These are phyloP conservation scores for Cherax destructor DNA, from an alignment of 1,140 invertebrate species.

Conservation along the genomic window DNA sequence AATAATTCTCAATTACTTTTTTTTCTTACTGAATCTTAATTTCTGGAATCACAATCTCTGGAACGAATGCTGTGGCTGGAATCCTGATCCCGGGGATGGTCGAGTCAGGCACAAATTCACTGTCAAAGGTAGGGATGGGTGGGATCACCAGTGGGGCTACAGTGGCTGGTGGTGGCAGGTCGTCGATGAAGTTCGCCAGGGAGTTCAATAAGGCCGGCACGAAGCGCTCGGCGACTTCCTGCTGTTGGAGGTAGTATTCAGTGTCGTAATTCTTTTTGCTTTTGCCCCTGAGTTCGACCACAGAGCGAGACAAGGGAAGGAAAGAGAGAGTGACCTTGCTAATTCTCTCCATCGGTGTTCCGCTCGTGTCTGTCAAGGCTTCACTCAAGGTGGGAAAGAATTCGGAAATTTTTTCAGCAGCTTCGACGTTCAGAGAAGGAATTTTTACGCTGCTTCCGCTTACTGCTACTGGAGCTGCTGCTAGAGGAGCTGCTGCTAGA, in stretches of 20 bases:
- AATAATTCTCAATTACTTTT: no score
- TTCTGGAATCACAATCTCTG: not conserved
- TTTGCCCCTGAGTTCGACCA: not conserved
- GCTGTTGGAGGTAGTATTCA: not conserved
- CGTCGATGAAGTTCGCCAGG: not conserved
- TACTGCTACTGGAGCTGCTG: not conserved
- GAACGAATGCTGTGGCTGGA: not conserved
- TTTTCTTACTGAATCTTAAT: not conserved
- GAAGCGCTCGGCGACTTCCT: not conserved
- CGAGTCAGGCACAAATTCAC: not conserved
- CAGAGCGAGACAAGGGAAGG: not conserved
- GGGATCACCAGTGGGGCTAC: not conserved
- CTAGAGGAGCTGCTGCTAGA: no score
- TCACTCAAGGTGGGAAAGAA: not conserved
- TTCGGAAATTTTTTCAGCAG: not conserved
- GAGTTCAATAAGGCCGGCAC: not conserved
- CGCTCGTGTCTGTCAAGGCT: not conserved
- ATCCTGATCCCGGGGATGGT: not conserved
- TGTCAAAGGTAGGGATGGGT: not conserved
- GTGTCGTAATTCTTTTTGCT: not conserved
- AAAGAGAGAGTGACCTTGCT: not conserved
- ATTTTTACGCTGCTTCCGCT: not conserved
- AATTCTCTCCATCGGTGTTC: not conserved
- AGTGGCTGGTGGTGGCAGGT: not conserved
- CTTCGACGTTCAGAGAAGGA: not conserved